phyloP scores from a whole-genome alignment of 2,888 invertebrate genomes.

The Urechis unicinctus region DNA sequence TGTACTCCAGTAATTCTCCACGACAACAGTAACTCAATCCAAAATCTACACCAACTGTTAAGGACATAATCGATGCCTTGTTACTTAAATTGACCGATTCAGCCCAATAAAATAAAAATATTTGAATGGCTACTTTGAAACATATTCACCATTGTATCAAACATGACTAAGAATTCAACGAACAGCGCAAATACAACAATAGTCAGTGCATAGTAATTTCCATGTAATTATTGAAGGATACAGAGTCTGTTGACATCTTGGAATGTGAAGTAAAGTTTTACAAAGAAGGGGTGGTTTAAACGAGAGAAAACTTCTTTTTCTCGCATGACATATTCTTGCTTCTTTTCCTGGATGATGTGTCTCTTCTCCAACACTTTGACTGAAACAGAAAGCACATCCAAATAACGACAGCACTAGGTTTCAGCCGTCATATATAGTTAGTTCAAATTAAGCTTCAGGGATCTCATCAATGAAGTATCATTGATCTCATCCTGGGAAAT shows the following conservation, averaged over 20 bases:
- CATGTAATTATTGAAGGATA: conserved; percentile 50
- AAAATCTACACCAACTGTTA: conserved; percentile 62
- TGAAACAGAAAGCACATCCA: conserved; percentile 52
- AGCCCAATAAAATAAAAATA: not conserved
- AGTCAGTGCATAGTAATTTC: no score
- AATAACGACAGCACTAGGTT: not conserved
- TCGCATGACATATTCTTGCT: conserved; percentile 83
- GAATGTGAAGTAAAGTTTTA: conserved; percentile 90
- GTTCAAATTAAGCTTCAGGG: no score
- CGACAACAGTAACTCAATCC: conserved; percentile 90
- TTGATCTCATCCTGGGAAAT: no score
- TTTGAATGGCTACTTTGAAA: not conserved
- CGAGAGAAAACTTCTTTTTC: conserved; percentile 89
- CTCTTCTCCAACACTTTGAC: conserved; percentile 97
- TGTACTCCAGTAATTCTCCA: conserved; percentile 87
- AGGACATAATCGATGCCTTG: not conserved
- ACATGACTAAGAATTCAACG: not conserved
- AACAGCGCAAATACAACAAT: no score
- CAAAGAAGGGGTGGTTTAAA: conserved; percentile 75
- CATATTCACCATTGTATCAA: not conserved
- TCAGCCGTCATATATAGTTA: no score
- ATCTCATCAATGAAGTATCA: no score
- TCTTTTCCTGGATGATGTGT: conserved; percentile 86
- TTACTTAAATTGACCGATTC: not conserved
- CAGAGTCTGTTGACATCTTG: conserved; percentile 85